Conservation (phyloP, 2,113 vertebrate genomes). For the Rhinogobius similis region DNA sequence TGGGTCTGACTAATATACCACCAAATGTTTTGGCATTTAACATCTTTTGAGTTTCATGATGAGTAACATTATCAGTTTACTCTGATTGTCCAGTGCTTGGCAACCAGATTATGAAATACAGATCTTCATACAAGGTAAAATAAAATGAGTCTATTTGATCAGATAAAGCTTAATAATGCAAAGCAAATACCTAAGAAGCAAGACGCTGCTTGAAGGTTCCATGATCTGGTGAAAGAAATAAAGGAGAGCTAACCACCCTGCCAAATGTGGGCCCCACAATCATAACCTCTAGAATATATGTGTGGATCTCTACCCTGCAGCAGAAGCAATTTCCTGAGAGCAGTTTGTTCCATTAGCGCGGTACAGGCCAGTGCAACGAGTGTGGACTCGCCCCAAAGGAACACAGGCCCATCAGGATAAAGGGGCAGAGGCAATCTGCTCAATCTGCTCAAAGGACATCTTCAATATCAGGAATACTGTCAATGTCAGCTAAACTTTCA, state of each 20-base stretch:
- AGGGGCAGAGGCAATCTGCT: constrained; percentile 23
- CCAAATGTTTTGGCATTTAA: constrained; percentile 1
- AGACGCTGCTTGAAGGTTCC: neutral
- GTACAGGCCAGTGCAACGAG: constrained; percentile 24
- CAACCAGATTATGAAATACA: neutral
- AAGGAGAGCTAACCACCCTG: neutral
- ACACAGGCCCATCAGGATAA: constrained; percentile 27
- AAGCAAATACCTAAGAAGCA: neutral
- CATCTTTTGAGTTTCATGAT: neutral
- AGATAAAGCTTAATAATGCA: neutral
- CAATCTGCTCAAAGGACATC: constrained; percentile 44
- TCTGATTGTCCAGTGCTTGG: neutral
- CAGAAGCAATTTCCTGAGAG: constrained; percentile 31
- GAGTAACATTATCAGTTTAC: neutral
- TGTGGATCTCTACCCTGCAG: constrained; percentile 13
- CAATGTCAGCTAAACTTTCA: constrained; percentile 22
- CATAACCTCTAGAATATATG: constrained; percentile 14
- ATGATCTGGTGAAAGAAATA: neutral
- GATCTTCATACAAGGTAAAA: neutral
- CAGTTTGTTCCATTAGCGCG: constrained; percentile 16
- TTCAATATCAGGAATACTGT: constrained; percentile 45
- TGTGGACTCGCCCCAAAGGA: constrained; percentile 48
- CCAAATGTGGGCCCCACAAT: neutral
- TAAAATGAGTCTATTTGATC: neutral
- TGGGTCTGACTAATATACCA: neutral